Evolutionary conservation across 2,797 vertebrate species (phyloP).

Genomic region (Oreochromis mossambicus): DNA sequence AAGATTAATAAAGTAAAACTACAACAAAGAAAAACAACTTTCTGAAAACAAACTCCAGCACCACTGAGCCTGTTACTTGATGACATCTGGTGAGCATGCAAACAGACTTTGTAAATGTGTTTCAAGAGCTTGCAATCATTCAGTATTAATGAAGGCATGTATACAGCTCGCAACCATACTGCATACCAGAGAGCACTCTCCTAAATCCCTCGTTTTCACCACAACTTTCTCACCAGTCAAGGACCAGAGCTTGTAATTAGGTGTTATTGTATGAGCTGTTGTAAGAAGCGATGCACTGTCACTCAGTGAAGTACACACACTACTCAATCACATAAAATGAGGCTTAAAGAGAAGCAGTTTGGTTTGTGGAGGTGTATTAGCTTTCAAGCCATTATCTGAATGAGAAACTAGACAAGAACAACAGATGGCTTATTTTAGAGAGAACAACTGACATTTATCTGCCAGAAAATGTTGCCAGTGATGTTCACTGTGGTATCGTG

Average conservation of each 20-base stretch:
- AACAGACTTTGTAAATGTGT: slow-evolving; percentile 39
- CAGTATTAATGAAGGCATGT: slow-evolving; percentile 24
- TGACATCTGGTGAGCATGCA: slow-evolving; percentile 9
- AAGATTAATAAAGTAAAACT: background rate
- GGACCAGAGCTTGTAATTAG: slow-evolving; percentile 31
- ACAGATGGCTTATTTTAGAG: slow-evolving; percentile 33
- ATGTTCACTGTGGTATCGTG: background rate
- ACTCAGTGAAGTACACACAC: background rate
- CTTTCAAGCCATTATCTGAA: slow-evolving; percentile 14
- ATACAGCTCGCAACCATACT: slow-evolving; percentile 25
- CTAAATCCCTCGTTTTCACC: slow-evolving; percentile 11
- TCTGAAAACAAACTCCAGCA: background rate
- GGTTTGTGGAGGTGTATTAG: slow-evolving; percentile 12
- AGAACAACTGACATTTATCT: slow-evolving; percentile 9
- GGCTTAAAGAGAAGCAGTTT: slow-evolving; percentile 10
- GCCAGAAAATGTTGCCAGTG: slow-evolving; percentile 15
- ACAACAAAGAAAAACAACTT: background rate
- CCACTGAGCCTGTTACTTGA: background rate
- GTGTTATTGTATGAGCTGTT: slow-evolving; percentile 26
- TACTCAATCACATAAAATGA: slow-evolving; percentile 25
- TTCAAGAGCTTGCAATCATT: slow-evolving; percentile 26
- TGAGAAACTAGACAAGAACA: slow-evolving; percentile 9
- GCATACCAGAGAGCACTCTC: slow-evolving; percentile 17
- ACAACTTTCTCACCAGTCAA: slow-evolving; percentile 32
- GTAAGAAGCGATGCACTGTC: slow-evolving; percentile 2